Base-by-base conservation (phyloP, 2,888 invertebrate genomes). In the Diarsia brunnea region DNA sequence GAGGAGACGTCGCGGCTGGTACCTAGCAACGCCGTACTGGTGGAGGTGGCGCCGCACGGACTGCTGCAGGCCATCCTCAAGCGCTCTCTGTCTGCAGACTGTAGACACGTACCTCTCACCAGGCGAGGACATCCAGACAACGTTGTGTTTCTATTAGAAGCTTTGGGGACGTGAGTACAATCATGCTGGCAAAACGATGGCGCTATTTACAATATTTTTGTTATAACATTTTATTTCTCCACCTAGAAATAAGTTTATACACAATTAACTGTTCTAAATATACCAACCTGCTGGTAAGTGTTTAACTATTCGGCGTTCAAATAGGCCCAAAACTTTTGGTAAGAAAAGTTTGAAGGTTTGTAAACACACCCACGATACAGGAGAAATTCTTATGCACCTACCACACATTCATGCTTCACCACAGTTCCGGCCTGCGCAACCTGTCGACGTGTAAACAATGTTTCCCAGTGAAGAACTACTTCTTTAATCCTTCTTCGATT, bases 31-130 rank as follows among this genome's bases (percentile, higher is more conserved):
- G 98, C 99, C 0, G 97, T 99, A 49, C 96, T 98, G 21, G 97
- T 99, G 72, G 99, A 99, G 93, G 97, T 99, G 79, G 99, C 99
- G 0, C 99, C 99, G 0, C 99, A 99, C n/a, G 78, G 98, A 38
- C 96, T 99, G 38, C 96, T 99, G 73, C 98, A 98, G 69, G 90
- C 91, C 8, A 91, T 91, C 61, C 88, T 99, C 31, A 98, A 98
- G 90, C 96, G 98, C 67, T 98, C 98, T 0, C 92, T 98, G 49
- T 93, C 95, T 47, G 97, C 4, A 96, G 45, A 97, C 21, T 97
- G 97, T 79, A 96, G 95, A 10, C 97, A 98, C 89, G 96, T 98
- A 58, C 97, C 98, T 0, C 94, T 98, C 38, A 98, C 98, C 82
- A 97, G 98, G 86, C 97, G 98, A 55, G 97, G 97, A 7, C 97